Evolutionary conservation across 2,113 vertebrate genomes (phyloP), one percentile per base, ranked within the genome.

Genomic region (Poeciliopsis turrubarensis): DNA sequence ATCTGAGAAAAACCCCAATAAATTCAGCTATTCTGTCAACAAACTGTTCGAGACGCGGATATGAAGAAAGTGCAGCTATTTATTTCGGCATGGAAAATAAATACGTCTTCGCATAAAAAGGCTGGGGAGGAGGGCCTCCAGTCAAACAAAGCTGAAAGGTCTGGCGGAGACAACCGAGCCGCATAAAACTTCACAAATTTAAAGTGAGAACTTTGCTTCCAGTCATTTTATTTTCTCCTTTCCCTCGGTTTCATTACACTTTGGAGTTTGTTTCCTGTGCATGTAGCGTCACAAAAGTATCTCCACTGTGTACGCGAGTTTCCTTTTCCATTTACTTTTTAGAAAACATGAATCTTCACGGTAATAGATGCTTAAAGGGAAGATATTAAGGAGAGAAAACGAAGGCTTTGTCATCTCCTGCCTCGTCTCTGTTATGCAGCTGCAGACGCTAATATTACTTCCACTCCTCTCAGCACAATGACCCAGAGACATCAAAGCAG

Each of bases 21-120:
- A 87, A 90, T 90, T 84, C 78, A 77, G 84, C 44, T 78, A 80
- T 75, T 90, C 86, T 87, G 89, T 89, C 87, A 89, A 85, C 87
- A 91, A 86, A 86, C 84, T 84, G 75, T 84, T 87, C 68, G 73
- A 80, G 82, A 68, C n/a, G 69, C 78, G 82, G 82, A 78, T 83
- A 86, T 86, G 83, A 88, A 72, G 78, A 87, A 89, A 90, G 84
- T 79, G 79, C 63, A 73, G 84, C 80, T 86, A 90, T 91, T 89
- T 89, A 89, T 92, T 89, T 90, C 84, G 87, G 67, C 79, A 82
- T 72, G 76, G 74, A 77, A 87, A 87, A 92, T 86, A 88, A 87
- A 92, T 90, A 77, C 73, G 85, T 86, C 70, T 30, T 9, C 5
- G 60, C 66, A 75, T 65, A 67, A 80, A 86, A 72, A 81, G 51